Evolutionary conservation across 2,888 invertebrate genomes (phyloP), one percentile per base, ranked within the genome.

Genomic region (Sipunculus nudus): DNA sequence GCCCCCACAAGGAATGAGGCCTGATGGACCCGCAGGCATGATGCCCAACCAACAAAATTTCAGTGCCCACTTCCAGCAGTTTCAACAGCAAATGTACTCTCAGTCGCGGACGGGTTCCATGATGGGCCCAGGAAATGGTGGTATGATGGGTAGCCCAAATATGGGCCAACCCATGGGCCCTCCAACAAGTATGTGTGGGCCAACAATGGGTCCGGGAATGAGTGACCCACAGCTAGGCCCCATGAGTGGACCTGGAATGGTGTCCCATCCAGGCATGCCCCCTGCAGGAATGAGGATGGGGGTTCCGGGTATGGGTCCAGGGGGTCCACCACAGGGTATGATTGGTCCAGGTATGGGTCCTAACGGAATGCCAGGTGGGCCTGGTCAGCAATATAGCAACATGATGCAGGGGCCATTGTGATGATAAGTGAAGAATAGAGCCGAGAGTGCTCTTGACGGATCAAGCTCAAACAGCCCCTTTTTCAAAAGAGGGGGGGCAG

Each of bases 41-140:
- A 39, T 6, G 25, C 40, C 40, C 4, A 25, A 25, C 28, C 8
- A 25, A 41, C 23, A 26, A 3, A 39, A 52, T 23, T 75, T 74
- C 60, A 73, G 55, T 63, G 65, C 74, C 32, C 78, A 78, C 50
- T 79, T 74, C 65, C 78, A 79, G 56, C 78, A 79, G 62, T 80
- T 79, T 67, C 80, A 79, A 61, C 79, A 80, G 63, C 80, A 79
- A 70, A 63, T 80, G 43, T 80, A 78, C 58, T 74, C 78, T 35
- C 76, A 76, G 62, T 68, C 69, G 53, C 68, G 76, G 29, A 66
- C 73, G 3, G 57, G 75, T 26, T 75, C 74, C 50, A 78, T 77
- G 76, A 57, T 58, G 13, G 35, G 53, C 5, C 59, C 59, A 16
- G 46, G 53, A 4, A 13, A n/a, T 13, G 41, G 53, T 40, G 43